Base-by-base conservation (phyloP, 2,113 vertebrate genomes). In the Heterotilapia buettikoferi region DNA sequence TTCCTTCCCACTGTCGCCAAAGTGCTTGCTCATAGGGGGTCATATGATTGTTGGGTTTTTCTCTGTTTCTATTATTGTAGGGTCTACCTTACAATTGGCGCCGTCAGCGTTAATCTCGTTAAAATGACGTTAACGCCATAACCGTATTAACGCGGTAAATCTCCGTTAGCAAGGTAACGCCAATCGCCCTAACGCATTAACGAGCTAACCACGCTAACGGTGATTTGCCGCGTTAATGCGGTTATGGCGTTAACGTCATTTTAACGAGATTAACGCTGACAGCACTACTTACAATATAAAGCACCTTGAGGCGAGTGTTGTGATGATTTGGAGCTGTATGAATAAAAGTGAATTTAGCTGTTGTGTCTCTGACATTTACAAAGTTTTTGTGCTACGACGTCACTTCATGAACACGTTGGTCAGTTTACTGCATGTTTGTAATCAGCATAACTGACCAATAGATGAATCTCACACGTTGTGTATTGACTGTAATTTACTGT, bases 291-390 rank as follows among this genome's bases (percentile, higher is more conserved):
- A 59, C 13, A 59, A 59, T 13, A 59, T 29, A 31, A 59, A 31
- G 26, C 56, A 31, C 14, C 14, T 59, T 31, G 7, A 59, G 26
- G 0, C 2, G 7, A 59, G 7, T 31, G 57, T 31, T 31, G 56
- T 59, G 24, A 18, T 59, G 56, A 59, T 59, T 59, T 0, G 14
- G 0, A 31, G 7, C 57, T 59, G 57, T 31, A 0, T 18, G 8
- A 59, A 59, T 0, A 31, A 59, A 31, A 31, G 7, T 29, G 56
- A 59, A 59, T 31, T 59, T 9, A 59, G 13, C 12, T 59, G 56
- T 38, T 1, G 16, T 1, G 1, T 66, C 29, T 31, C 31, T 38
- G 33, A 68, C 33, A 38, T 38, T 63, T 11, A 36, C 33, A 21
- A 10, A 68, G n/a, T 68, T 0, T n/a, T 59, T 16, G 56, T 29